Percentiles rank a stretch among this genome's conserved stretches.
Evolutionary conservation across 2,888 invertebrate genomes (phyloP).

Genomic region (Diaphora mendica): DNA sequence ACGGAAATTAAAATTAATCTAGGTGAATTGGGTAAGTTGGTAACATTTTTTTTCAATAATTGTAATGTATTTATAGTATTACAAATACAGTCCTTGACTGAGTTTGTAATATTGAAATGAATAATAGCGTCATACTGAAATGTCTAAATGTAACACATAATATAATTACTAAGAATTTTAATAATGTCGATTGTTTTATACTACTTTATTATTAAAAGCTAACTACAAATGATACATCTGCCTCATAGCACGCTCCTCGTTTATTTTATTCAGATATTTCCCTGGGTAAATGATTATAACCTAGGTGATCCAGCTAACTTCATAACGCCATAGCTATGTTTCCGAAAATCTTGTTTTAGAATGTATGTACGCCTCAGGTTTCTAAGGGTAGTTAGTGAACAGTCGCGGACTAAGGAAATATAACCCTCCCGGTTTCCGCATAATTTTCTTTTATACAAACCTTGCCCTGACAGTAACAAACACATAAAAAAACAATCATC

Average conservation of each 20-base stretch:
- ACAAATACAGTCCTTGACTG: background rate
- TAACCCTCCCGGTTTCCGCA: no score
- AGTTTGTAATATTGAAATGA: background rate
- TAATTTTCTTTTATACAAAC: no score
- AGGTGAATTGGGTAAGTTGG: background rate
- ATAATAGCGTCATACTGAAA: background rate
- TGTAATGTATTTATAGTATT: background rate
- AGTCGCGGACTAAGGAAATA: no score
- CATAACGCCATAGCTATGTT: no score
- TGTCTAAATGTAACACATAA: background rate
- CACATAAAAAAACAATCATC: no score
- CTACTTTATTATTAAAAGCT: background rate
- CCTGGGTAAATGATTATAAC: no score
- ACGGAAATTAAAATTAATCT: constrained; percentile 7
- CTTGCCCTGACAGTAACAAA: no score
- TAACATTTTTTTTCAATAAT: background rate
- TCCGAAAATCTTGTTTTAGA: no score
- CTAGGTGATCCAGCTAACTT: no score
- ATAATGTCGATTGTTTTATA: background rate
- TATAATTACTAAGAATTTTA: background rate
- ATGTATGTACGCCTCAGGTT: no score
- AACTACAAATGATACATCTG: background rate
- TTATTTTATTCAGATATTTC: background rate
- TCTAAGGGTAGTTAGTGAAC: no score
- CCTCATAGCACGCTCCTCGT: background rate